Conservation (phyloP, 2,888 invertebrate species). For the Plagodis dolabraria region DNA sequence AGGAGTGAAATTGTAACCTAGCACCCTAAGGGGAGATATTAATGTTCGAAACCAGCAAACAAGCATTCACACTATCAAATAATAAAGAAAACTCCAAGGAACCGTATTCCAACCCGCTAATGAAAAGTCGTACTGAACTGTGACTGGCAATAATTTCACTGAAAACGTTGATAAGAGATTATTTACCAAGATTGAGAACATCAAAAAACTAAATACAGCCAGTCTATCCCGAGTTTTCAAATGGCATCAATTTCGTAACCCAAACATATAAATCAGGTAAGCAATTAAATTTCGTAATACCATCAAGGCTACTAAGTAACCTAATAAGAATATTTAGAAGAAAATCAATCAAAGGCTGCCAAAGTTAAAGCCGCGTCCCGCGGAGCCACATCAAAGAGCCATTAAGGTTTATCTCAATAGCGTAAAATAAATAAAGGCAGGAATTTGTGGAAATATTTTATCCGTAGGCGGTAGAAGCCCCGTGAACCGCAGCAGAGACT, state of each 20-base stretch:
- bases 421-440: constrained; percentile 79
- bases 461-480: constrained; percentile 63
- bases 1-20: too few relatives aligned
- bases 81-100: too few relatives aligned
- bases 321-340: constrained; percentile 57
- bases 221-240: constrained; percentile 13
- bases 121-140: too few relatives aligned
- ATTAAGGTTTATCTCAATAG: constrained; percentile 81
- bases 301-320: constrained; percentile 55
- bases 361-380: constrained; percentile 71
- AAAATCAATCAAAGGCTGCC: constrained; percentile 77
- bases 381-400: constrained; percentile 79
- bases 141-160: too few relatives aligned
- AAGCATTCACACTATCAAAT: too few relatives aligned
- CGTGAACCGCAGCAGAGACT: constrained; percentile 60
- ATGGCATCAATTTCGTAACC: constrained; percentile 25
- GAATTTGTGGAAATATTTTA: constrained; percentile 80
- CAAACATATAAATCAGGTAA: constrained; percentile 32
- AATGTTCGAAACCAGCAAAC: too few relatives aligned
- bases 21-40: too few relatives aligned
- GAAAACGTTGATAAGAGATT: too few relatives aligned
- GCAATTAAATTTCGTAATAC: constrained; percentile 51
- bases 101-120: too few relatives aligned
- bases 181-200: too few relatives aligned
- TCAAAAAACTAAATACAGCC: neutral